Conservation (phyloP, 2,888 invertebrate species). For the Rapana venosa region DNA sequence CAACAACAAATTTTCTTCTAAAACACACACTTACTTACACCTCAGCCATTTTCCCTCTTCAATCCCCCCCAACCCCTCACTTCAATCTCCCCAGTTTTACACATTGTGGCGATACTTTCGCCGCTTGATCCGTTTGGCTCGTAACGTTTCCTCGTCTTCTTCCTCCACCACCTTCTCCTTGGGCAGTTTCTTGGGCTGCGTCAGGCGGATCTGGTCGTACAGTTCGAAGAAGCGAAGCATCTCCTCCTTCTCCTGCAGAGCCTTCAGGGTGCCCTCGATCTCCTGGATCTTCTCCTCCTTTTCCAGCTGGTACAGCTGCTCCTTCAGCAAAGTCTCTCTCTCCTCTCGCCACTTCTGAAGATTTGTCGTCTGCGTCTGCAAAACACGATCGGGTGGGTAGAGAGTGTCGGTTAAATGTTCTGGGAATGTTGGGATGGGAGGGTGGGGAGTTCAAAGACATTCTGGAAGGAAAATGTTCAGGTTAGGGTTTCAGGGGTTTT, state of each 20-base stretch:
- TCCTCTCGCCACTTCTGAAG: slow-evolving; percentile 55
- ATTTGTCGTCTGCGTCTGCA: slow-evolving; percentile 23
- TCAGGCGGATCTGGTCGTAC: slow-evolving; percentile 57
- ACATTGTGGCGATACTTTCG: slow-evolving; percentile 44
- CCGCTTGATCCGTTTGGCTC: slow-evolving; percentile 47
- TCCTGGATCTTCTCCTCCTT: slow-evolving; percentile 54
- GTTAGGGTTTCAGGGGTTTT: too few species aligned
- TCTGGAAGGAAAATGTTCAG: too few species aligned
- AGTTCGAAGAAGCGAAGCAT: slow-evolving; percentile 69
- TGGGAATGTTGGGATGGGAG: too few species aligned
- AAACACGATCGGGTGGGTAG: not conserved
- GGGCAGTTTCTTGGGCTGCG: slow-evolving; percentile 50
- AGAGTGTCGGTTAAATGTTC: too few species aligned
- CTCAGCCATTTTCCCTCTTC: too few species aligned
- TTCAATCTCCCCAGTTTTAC: not conserved
- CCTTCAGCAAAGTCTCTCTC: slow-evolving; percentile 51
- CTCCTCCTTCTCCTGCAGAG: slow-evolving; percentile 71
- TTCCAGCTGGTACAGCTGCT: slow-evolving; percentile 55
- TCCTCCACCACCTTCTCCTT: slow-evolving; percentile 43
- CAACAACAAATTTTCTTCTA: not conserved
- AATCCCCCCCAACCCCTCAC: not conserved
- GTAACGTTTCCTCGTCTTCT: slow-evolving; percentile 45
- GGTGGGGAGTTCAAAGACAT: too few species aligned
- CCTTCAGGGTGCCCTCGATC: slow-evolving; percentile 61
- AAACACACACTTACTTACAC: not conserved